These are phyloP conservation scores for Hormaphis cornu DNA, from an alignment of 1,140 invertebrate species.

Conservation along the genomic window DNA sequence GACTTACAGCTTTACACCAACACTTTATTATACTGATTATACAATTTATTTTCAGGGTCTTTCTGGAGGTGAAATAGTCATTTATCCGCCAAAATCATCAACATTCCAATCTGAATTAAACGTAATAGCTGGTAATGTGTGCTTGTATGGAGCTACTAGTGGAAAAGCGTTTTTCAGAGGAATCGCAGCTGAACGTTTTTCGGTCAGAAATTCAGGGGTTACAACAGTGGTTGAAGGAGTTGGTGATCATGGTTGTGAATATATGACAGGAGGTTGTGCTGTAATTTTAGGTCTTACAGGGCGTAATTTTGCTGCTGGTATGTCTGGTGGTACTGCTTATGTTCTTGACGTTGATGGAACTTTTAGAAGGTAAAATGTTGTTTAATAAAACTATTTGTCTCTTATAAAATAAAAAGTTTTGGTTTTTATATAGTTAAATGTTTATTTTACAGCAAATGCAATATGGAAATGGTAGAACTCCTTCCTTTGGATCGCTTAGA, in stretches of 20 bases:
- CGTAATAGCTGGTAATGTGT: constrained; percentile 97
- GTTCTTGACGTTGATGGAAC: constrained; percentile 82
- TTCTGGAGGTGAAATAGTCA: constrained; percentile 89
- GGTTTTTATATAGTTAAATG: not conserved
- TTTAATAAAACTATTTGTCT: not conserved
- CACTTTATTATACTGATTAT: not conserved
- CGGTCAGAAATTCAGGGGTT: constrained; percentile 93
- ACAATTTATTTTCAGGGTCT: constrained; percentile 57
- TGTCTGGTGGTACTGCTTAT: constrained; percentile 95
- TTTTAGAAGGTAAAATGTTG: constrained; percentile 51
- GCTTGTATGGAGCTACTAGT: constrained; percentile 91
- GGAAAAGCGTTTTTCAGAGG: constrained; percentile 93
- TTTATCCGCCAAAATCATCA: constrained; percentile 82
- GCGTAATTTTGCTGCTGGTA: constrained; percentile 96
- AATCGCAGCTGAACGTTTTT: constrained; percentile 94
- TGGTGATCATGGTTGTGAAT: constrained; percentile 98
- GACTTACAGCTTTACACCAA: too few relatives aligned
- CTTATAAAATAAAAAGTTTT: not conserved
- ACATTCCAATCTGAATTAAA: constrained; percentile 78
- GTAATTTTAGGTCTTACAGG: constrained; percentile 90
- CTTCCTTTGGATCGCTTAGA: constrained; percentile 66
- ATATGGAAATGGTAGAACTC: constrained; percentile 82
- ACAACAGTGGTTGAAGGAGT: constrained; percentile 85
- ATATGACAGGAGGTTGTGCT: constrained; percentile 93
- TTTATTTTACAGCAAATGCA: constrained; percentile 61